Evolutionary conservation across 2,113 vertebrate genomes (phyloP), one percentile per base, ranked within the genome.

Genomic region (Coptodon rendalli): DNA sequence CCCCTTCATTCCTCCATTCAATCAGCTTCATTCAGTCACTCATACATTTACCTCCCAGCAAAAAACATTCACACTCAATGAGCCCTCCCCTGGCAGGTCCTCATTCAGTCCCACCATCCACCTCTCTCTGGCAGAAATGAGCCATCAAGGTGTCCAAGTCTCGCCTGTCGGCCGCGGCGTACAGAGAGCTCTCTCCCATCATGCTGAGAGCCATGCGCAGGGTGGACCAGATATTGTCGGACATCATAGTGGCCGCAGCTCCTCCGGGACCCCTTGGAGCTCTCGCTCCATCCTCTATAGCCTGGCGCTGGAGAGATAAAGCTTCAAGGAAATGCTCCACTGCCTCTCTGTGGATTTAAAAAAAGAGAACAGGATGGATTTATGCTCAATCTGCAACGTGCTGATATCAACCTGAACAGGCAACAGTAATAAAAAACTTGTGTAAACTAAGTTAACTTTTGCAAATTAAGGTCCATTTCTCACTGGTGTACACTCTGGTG

Each of bases 141-240:
- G 89, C 90, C 82, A 99, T 96, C 84, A 99, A 96, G 0, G 97
- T 92, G 90, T 97, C 95, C 86, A 99, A 97, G 89, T 99, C 98
- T 9, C 89, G 97, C 34, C 96, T 96, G 92, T 99, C 99, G 0
- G 99, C 99, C 0, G 98, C 98, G 2, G 96, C 81, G 0, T 99
- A 99, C 36, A 99, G 96, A n/a, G 98, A 96, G 27, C 98, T 99
- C 94, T 99, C 98, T 80, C 99, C 99, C 95, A 99, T 97, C 98
- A 99, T 99, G 93, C 98, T 99, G 48, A 99, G 96, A 3, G 98
- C 98, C 98, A 99, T 97, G 63, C 99, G 98, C 81, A 99, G 96
- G 1, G 98, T 99, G 93, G 97, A 99, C 99, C 99, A 99, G 95
- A 99, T 99, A 96, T 99, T 99, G 96, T 99, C 99, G 0, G 99